Evolutionary conservation across 2,888 invertebrate genomes (phyloP).

Genomic region (Sepioteuthis lessoniana): DNA sequence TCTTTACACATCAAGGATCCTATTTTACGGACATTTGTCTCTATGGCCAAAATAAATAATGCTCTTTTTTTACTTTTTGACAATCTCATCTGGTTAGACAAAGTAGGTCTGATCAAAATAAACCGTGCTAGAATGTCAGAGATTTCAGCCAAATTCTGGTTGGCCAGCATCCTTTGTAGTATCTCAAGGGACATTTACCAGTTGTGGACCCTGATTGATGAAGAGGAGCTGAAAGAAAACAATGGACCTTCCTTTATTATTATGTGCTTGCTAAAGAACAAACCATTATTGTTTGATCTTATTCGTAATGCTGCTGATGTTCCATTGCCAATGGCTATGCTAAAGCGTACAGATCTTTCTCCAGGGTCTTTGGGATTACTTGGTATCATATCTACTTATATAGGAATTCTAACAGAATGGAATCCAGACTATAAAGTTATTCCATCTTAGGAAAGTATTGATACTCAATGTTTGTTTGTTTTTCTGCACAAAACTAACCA

Average conservation of each 20-base stretch:
- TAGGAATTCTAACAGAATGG: slow-evolving; percentile 85
- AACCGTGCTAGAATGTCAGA: slow-evolving; percentile 85
- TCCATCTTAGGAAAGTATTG: slow-evolving; percentile 57
- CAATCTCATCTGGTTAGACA: slow-evolving; percentile 88
- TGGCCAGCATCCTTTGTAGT: slow-evolving; percentile 87
- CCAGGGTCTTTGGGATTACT: slow-evolving; percentile 86
- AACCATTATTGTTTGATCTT: slow-evolving; percentile 83
- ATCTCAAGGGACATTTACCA: slow-evolving; percentile 89
- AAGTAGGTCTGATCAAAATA: slow-evolving; percentile 76
- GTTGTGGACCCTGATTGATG: slow-evolving; percentile 58
- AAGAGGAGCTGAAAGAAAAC: slow-evolving; percentile 52
- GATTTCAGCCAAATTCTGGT: slow-evolving; percentile 83
- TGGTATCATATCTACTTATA: slow-evolving; percentile 87
- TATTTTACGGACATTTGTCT: slow-evolving; percentile 82
- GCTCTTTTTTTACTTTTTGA: slow-evolving; percentile 88
- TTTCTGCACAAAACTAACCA: background rate
- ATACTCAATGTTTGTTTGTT: background rate
- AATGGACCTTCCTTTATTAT: slow-evolving; percentile 41
- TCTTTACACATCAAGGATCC: slow-evolving; percentile 84
- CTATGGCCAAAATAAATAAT: slow-evolving; percentile 86
- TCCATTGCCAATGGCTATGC: slow-evolving; percentile 87
- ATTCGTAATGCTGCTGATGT: slow-evolving; percentile 90
- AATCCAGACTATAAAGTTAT: slow-evolving; percentile 85
- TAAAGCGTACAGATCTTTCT: slow-evolving; percentile 86
- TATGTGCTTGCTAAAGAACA: slow-evolving; percentile 60